phyloP scores from a whole-genome alignment of 2,797 vertebrate species.

The Nasua narica region DNA sequence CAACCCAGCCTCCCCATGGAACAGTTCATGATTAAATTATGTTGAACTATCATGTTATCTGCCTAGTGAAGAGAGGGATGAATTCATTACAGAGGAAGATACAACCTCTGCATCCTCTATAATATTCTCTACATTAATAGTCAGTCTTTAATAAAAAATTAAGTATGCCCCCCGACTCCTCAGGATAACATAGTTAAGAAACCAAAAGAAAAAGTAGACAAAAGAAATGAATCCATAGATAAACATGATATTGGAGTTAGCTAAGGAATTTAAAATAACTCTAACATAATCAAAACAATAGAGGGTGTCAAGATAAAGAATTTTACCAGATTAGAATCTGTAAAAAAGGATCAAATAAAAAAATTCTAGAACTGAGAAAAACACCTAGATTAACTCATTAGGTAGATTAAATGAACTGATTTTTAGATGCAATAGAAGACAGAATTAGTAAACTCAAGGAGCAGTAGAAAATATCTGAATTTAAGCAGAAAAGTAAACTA shows the following conservation, averaged over 20 bases:
- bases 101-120: neutral
- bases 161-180: neutral
- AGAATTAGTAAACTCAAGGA: neutral
- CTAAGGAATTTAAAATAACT: constrained; percentile 16
- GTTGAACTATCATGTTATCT: neutral
- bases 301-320: neutral
- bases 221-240: neutral
- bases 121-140: neutral
- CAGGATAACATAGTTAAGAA: neutral
- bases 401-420: neutral
- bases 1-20: neutral
- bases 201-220: neutral
- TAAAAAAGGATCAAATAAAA: neutral
- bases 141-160: neutral
- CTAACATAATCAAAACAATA: neutral
- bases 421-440: neutral
- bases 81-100: neutral
- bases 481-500: neutral
- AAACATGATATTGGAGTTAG: neutral
- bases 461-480: neutral
- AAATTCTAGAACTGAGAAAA: constrained; percentile 17
- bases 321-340: neutral
- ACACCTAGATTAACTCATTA: neutral
- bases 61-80: neutral
- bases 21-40: neutral